These are phyloP conservation scores for Martes flavigula DNA, from an alignment of 2,797 vertebrate species.

Conservation along the genomic window DNA sequence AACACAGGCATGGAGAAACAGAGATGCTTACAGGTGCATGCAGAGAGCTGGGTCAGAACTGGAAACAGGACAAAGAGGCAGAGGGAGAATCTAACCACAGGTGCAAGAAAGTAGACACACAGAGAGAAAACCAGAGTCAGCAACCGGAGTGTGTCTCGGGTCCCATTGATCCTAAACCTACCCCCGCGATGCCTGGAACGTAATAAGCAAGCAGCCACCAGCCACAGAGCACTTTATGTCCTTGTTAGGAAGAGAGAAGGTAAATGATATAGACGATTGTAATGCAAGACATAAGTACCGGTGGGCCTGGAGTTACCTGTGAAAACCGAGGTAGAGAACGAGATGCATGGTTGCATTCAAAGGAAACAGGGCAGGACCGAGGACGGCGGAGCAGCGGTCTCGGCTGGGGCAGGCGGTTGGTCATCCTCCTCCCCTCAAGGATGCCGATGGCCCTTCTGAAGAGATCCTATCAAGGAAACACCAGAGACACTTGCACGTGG, in stretches of 20 bases:
- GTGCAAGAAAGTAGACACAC: no score
- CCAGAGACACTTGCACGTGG: not conserved
- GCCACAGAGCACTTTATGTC: not conserved
- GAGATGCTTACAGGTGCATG: no score
- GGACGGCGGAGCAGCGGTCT: not conserved
- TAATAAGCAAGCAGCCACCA: no score
- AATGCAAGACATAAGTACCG: not conserved
- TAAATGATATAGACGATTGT: not conserved
- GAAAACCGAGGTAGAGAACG: not conserved
- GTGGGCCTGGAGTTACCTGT: not conserved
- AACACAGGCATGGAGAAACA: not conserved
- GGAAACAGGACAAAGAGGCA: no score
- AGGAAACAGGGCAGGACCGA: not conserved
- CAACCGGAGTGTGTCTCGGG: no score
- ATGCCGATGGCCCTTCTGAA: not conserved
- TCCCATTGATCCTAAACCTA: no score
- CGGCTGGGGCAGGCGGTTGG: accelerated
- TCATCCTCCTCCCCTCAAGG: not conserved
- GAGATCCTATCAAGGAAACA: not conserved
- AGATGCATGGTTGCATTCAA: no score
- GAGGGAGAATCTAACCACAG: not conserved
- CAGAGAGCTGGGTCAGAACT: no score
- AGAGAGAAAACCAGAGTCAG: not conserved
- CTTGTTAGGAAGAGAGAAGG: not conserved
- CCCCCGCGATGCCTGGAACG: no score